phyloP scores from a whole-genome alignment of 2,113 vertebrate genomes.

The Monopterus albus region DNA sequence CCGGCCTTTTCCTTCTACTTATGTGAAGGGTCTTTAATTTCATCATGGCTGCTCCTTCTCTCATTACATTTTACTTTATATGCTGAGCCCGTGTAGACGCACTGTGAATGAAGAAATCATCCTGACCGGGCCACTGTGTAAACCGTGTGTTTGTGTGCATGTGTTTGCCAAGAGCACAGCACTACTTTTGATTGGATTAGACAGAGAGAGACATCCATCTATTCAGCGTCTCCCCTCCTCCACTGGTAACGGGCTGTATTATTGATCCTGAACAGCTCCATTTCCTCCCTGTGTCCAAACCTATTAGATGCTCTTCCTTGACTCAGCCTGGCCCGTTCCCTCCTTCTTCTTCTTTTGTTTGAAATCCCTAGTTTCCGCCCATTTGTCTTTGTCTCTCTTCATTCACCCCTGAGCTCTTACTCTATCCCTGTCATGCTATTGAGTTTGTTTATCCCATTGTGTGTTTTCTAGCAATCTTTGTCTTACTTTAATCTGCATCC shows the following conservation, averaged over 20 bases:
- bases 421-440: slow-evolving; percentile 9
- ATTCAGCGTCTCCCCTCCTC: slow-evolving; percentile 53
- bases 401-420: slow-evolving; percentile 8
- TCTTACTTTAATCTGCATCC: slow-evolving; percentile 49
- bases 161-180: slow-evolving; percentile 24
- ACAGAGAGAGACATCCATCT: slow-evolving; percentile 69
- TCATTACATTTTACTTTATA: slow-evolving; percentile 56
- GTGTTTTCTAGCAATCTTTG: slow-evolving; percentile 32
- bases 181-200: slow-evolving; percentile 78
- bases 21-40: slow-evolving; percentile 63
- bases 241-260: slow-evolving; percentile 61
- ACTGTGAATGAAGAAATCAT: slow-evolving; percentile 39
- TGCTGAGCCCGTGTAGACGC: slow-evolving; percentile 38
- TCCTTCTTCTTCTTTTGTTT: slow-evolving; percentile 25
- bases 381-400: slow-evolving; percentile 35
- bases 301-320: slow-evolving; percentile 68
- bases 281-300: slow-evolving; percentile 78
- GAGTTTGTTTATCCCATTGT: slow-evolving; percentile 38
- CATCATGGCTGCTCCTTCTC: slow-evolving; percentile 55
- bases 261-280: slow-evolving; percentile 79
- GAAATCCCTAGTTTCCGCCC: slow-evolving; percentile 22
- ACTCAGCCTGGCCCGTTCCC: slow-evolving; percentile 22
- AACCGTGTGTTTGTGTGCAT: slow-evolving; percentile 23
- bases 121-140: not conserved
- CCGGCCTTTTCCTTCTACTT: slow-evolving; percentile 48